These are phyloP conservation scores for Chrysolina americana DNA, from an alignment of 2,888 invertebrate species.

Conservation along the genomic window DNA sequence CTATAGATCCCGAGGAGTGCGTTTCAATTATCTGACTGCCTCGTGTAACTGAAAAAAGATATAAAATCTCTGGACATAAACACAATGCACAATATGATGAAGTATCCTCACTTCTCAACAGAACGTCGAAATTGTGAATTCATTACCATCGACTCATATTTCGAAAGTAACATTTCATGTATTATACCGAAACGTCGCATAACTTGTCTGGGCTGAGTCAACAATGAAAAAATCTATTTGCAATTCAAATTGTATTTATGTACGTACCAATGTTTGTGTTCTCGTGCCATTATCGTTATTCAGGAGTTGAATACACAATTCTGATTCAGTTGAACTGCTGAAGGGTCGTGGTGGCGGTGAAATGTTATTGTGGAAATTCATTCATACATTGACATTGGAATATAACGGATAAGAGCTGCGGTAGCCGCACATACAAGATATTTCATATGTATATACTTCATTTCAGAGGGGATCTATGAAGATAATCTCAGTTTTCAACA, in stretches of 20 bases:
- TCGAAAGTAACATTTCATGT: not conserved
- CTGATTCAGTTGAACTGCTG: constrained; percentile 3
- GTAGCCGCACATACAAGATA: too few species aligned
- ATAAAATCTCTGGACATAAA: too few species aligned
- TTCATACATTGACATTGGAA: not conserved
- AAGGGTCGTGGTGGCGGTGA: not conserved
- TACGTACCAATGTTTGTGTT: constrained; percentile 37
- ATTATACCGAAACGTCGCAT: constrained; percentile 25
- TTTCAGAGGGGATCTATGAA: too few species aligned
- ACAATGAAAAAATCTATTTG: constrained; percentile 45
- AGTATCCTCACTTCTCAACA: too few species aligned
- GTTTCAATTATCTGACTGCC: too few species aligned
- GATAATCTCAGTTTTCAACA: too few species aligned
- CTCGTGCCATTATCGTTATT: constrained; percentile 33
- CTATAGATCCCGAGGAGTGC: too few species aligned
- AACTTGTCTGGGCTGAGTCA: constrained; percentile 38
- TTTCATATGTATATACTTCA: too few species aligned
- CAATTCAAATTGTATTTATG: constrained; percentile 47
- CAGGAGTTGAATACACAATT: constrained; percentile 17
- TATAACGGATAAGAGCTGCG: too few species aligned
- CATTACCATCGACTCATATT: not conserved
- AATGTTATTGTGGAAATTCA: not conserved
- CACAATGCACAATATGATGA: too few species aligned
- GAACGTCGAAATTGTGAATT: not conserved
- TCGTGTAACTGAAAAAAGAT: too few species aligned